These are phyloP conservation scores for Aspidoscelis tigris DNA, from an alignment of 2,113 vertebrate species.

Conservation along the genomic window DNA sequence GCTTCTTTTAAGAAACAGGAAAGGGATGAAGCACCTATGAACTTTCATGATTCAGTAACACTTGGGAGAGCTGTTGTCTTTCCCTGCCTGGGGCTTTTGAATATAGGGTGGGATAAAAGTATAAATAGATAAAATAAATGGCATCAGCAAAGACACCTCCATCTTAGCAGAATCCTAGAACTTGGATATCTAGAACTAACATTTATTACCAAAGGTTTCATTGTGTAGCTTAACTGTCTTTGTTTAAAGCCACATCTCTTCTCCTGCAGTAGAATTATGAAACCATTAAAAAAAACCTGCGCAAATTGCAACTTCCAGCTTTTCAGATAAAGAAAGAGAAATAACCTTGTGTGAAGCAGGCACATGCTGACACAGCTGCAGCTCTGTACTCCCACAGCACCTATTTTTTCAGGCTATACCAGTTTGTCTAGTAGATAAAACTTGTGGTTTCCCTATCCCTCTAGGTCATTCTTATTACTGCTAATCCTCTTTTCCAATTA, in stretches of 20 bases:
- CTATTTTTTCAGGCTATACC: not conserved
- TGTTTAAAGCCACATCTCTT: not conserved
- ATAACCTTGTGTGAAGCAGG: not conserved
- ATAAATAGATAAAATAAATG: too few relatives aligned
- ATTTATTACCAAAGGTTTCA: not conserved
- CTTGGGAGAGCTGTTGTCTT: not conserved
- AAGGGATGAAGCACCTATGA: not conserved
- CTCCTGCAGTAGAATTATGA: slow-evolving; percentile 22
- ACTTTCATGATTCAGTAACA: not conserved
- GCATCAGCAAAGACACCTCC: too few relatives aligned
- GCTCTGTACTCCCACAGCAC: not conserved
- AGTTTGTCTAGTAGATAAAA: slow-evolving; percentile 5
- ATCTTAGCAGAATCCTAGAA: not conserved
- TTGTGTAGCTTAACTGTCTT: not conserved
- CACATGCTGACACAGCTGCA: not conserved
- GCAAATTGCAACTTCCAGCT: slow-evolving; percentile 48
- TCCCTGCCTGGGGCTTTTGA: not conserved
- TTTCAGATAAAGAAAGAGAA: slow-evolving; percentile 44
- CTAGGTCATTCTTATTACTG: not conserved
- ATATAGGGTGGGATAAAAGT: too few relatives aligned
- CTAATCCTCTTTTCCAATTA: not conserved
- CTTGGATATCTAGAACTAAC: not conserved
- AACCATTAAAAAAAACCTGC: slow-evolving; percentile 6
- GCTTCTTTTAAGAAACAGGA: not conserved
- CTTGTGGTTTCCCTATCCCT: not conserved